Conservation (phyloP, 1,140 invertebrate genomes). For the Monomorium pharaonis region DNA sequence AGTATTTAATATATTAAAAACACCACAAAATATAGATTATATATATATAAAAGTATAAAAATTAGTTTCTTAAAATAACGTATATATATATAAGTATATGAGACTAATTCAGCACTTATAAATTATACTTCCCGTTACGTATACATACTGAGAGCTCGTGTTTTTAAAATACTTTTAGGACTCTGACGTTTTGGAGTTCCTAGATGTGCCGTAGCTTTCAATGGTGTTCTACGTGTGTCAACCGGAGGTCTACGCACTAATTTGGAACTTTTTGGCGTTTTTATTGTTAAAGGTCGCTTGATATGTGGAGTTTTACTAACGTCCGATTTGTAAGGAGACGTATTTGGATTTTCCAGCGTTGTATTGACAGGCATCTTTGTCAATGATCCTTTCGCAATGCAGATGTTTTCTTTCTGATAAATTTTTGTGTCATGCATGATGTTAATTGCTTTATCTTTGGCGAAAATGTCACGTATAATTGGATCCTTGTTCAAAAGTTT, state of each 20-base stretch:
- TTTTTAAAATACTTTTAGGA: constrained; percentile 77
- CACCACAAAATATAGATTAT: constrained; percentile 38
- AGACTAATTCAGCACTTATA: constrained; percentile 18
- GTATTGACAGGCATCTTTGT: constrained; percentile 17
- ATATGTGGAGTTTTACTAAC: constrained; percentile 82
- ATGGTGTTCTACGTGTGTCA: constrained; percentile 80
- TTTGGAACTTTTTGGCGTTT: constrained; percentile 81
- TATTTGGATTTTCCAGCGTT: constrained; percentile 58
- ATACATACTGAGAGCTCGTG: constrained; percentile 59
- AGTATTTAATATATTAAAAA: constrained; percentile 9
- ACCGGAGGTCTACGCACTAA: constrained; percentile 74
- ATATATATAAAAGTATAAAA: constrained; percentile 45
- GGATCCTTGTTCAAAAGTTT: constrained; percentile 29
- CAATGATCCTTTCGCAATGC: not conserved
- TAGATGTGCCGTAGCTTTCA: constrained; percentile 81
- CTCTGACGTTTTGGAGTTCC: constrained; percentile 80
- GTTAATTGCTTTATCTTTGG: constrained; percentile 36
- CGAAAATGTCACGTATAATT: not conserved
- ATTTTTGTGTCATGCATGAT: not conserved
- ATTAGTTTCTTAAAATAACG: constrained; percentile 42
- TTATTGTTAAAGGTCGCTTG: constrained; percentile 80
- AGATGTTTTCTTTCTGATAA: constrained; percentile 73
- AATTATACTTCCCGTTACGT: constrained; percentile 31
- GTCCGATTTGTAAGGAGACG: constrained; percentile 70
- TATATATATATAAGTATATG: not conserved